Evolutionary conservation across 2,113 vertebrate genomes (phyloP), one percentile per base, ranked within the genome.

Genomic region (Labeo rohita): DNA sequence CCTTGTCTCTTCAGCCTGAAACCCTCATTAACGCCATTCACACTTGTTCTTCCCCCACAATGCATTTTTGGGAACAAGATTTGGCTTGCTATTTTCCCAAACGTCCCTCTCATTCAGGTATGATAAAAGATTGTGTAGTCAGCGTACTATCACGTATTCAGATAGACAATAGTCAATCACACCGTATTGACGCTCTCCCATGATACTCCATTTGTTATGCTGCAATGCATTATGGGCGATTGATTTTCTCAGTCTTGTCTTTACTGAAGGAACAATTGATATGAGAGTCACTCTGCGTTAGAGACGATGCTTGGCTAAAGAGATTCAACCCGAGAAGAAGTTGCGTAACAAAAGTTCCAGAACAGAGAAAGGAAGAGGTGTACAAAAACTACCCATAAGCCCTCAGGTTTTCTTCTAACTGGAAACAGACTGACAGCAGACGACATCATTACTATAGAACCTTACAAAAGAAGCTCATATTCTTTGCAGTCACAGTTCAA

Each of bases 111-210:
- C 43, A 49, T 80, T 49, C 23, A 66, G 4, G 13, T 49, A 18
- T 49, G 61, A 80, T 18, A 49, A 28, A 28, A 49, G n/a, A 66
- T 66, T 66, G 59, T 34, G 79, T 18, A 28, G 78, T 28, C n/a
- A 6, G n/a, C 8, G 4, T n/a, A 49, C 59, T 8, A 6, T 18
- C 2, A 28, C 7, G 15, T 65, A 65, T 49, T 80, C 79, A 80
- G 54, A 61, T 23, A 61, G 39, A 80, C 59, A 54, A 83, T 68
- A 70, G 45, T 39, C 80, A 82, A 80, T 80, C 80, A 70, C 16
- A 36, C 43, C 2, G 1, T 68, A 83, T 83, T 83, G 80, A 83
- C 15, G 15, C 50, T 39, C 23, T 70, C 23, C n/a, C 13, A 50
- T 15, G 6, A 70, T 52, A 18, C 43, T 66, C 8, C 7, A 18